Evolutionary conservation across 2,888 invertebrate genomes (phyloP).

Genomic region (Lasioglossum pauxillum): DNA sequence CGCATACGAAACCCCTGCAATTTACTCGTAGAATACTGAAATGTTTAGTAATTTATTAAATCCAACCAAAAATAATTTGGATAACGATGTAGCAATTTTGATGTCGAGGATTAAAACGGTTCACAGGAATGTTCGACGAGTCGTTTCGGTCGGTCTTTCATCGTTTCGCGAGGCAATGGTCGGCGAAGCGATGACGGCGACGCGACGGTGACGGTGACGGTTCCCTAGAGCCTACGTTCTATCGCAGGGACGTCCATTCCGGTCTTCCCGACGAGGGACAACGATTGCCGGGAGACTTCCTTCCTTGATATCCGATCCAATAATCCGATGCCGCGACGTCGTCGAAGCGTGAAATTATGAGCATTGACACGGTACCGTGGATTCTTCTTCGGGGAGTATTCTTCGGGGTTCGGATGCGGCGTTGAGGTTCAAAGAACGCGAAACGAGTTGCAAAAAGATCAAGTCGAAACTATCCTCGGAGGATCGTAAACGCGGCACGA

Average conservation of each 20-base stretch:
- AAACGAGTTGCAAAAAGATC: slow-evolving; percentile 39
- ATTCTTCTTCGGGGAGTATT: slow-evolving; percentile 62
- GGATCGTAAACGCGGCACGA: neutral
- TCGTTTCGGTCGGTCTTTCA: slow-evolving; percentile 72
- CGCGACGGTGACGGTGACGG: neutral
- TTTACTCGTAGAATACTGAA: too few species aligned
- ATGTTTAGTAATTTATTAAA: neutral
- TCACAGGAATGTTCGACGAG: slow-evolving; percentile 45
- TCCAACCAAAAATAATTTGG: too few species aligned
- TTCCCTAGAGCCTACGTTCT: slow-evolving; percentile 61
- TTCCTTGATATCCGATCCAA: slow-evolving; percentile 78
- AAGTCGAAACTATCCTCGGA: slow-evolving; percentile 16
- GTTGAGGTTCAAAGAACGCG: slow-evolving; percentile 43
- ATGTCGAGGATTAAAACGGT: slow-evolving; percentile 52
- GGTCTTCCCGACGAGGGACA: slow-evolving; percentile 55
- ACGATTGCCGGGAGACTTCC: slow-evolving; percentile 67
- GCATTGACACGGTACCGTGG: slow-evolving; percentile 74
- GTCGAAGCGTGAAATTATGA: slow-evolving; percentile 80
- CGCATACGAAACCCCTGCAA: too few species aligned
- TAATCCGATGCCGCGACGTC: slow-evolving; percentile 78
- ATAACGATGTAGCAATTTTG: neutral
- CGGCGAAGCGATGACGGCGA: neutral
- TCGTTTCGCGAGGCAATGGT: slow-evolving; percentile 50
- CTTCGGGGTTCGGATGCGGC: slow-evolving; percentile 38
- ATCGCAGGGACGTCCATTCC: slow-evolving; percentile 68